phyloP scores from a whole-genome alignment of 2,113 vertebrate genomes.

The Nesogale talazaci region DNA sequence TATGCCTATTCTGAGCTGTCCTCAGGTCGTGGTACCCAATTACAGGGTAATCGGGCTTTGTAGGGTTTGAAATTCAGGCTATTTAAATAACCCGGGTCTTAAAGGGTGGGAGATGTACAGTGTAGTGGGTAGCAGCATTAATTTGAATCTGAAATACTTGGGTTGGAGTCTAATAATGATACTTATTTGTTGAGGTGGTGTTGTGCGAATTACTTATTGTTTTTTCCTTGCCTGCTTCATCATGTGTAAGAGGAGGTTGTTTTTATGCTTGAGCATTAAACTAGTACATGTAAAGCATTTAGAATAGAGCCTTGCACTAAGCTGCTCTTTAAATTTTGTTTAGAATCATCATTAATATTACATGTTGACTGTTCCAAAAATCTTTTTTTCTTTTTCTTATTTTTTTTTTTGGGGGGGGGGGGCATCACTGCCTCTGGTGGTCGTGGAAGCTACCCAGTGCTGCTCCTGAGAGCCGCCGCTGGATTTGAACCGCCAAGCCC shows the following conservation, averaged over 20 bases:
- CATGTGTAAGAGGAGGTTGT: not conserved
- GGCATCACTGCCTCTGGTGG: too few species aligned
- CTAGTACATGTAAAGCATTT: slow-evolving; percentile 23
- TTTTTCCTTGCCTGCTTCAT: not conserved
- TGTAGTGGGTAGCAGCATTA: not conserved
- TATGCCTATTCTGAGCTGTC: not conserved
- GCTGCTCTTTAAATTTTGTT: slow-evolving; percentile 37
- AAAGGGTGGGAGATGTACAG: not conserved
- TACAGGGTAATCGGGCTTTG: not conserved
- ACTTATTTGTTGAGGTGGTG: not conserved
- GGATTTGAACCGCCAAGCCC: too few species aligned
- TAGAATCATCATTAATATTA: not conserved
- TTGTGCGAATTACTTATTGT: not conserved
- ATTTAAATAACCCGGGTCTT: not conserved
- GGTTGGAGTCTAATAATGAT: slow-evolving; percentile 22
- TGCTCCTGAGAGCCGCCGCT: too few species aligned
- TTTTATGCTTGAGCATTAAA: not conserved
- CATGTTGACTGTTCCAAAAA: slow-evolving; percentile 40
- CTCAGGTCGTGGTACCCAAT: not conserved
- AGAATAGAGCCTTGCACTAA: slow-evolving; percentile 36
- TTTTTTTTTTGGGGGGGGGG: too few species aligned
- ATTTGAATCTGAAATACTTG: slow-evolving; percentile 2
- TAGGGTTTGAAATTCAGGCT: slow-evolving; percentile 5
- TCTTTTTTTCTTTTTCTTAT: too few species aligned
- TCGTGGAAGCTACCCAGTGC: too few species aligned